phyloP scores from a whole-genome alignment of 2,113 vertebrate genomes.

The Megaleporinus macrocephalus region DNA sequence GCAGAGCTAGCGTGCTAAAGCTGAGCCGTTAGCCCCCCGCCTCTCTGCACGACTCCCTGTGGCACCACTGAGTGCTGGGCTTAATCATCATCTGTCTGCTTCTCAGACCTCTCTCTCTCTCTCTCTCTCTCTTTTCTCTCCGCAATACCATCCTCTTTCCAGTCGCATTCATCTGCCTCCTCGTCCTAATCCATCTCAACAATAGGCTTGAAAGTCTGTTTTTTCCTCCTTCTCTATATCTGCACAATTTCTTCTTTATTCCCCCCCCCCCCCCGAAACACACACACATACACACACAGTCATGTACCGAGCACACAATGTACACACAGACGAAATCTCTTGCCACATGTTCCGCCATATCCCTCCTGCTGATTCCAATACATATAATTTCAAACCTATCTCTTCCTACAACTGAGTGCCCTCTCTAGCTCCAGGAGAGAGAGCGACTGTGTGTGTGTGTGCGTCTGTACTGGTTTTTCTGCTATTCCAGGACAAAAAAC shows the following conservation, averaged over 20 bases:
- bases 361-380: constrained; percentile 35
- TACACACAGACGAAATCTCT: not conserved
- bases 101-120: constrained; percentile 12
- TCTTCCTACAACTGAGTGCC: not conserved
- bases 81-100: constrained; percentile 67
- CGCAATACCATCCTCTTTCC: not conserved
- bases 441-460: not conserved
- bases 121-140: not conserved
- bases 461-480: too few relatives aligned
- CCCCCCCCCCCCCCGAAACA: not conserved
- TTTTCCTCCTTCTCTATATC: not conserved
- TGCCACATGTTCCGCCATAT: not conserved
- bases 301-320: not conserved
- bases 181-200: constrained; percentile 19
- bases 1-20: constrained; percentile 55
- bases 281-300: constrained; percentile 16
- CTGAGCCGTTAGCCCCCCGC: constrained; percentile 65
- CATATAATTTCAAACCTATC: constrained; percentile 35
- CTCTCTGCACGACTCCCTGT: constrained; percentile 63
- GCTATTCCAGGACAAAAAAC: too few relatives aligned
- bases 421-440: constrained; percentile 25
- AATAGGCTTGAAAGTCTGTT: constrained; percentile 4
- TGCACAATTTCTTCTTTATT: constrained; percentile 13
- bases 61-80: constrained; percentile 73
- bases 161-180: not conserved